These are phyloP conservation scores for Tolypeutes matacus DNA, from an alignment of 2,797 vertebrate species.

Conservation along the genomic window DNA sequence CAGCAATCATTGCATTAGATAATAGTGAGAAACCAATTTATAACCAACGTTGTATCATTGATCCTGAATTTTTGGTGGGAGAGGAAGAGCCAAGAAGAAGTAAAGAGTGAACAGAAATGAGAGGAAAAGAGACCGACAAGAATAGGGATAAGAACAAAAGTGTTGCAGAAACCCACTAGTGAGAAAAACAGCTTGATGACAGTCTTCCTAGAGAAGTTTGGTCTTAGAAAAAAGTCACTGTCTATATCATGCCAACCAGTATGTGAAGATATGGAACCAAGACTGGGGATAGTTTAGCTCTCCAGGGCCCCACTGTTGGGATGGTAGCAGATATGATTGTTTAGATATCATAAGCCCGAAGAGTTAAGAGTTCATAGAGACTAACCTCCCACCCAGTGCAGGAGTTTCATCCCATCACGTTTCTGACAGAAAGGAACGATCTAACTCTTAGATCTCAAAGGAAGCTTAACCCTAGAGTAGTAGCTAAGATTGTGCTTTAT, in stretches of 20 bases:
- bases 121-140: background rate
- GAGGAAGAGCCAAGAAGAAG: background rate
- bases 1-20: background rate
- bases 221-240: background rate
- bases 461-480: background rate
- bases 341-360: background rate
- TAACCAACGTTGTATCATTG: background rate
- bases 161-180: background rate
- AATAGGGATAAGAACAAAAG: background rate
- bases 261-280: background rate
- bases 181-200: background rate
- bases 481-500: background rate
- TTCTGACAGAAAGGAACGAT: background rate
- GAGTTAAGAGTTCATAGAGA: background rate
- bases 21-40: background rate
- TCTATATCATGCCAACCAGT: background rate
- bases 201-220: background rate
- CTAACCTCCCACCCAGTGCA: background rate
- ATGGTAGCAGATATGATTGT: background rate
- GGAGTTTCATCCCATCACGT: background rate
- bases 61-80: background rate
- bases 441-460: slow-evolving; percentile 29
- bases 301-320: background rate
- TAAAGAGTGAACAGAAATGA: background rate
- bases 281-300: background rate